These are phyloP conservation scores for Lepidochrysops patricia DNA, from an alignment of 2,888 invertebrate species.

Conservation along the genomic window DNA sequence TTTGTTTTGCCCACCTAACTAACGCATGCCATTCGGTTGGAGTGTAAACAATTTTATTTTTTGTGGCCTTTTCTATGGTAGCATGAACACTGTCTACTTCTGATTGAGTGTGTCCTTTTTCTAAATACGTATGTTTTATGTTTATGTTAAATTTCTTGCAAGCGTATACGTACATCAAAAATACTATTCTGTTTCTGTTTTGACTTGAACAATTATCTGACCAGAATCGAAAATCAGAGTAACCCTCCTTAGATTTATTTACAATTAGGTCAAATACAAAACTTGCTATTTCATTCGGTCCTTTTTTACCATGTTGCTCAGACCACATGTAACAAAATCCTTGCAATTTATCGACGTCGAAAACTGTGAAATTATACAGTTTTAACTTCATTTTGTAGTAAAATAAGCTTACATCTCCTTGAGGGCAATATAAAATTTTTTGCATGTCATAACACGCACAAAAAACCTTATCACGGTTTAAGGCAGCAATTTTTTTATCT, in stretches of 20 bases:
- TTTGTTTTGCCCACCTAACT: background rate
- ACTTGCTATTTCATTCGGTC: background rate
- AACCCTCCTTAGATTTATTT: background rate
- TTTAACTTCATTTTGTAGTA: no score
- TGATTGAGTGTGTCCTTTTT: background rate
- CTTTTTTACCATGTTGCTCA: background rate
- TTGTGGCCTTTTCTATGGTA: background rate
- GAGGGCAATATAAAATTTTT: background rate
- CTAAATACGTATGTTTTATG: background rate
- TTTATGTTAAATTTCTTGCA: background rate
- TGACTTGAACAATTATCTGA: background rate
- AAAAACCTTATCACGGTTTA: background rate
- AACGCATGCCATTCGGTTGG: background rate
- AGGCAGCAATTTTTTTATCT: background rate
- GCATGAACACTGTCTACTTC: background rate
- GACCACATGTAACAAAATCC: background rate
- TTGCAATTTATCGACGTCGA: background rate
- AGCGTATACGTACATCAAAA: background rate
- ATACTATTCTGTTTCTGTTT: background rate
- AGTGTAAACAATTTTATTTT: background rate
- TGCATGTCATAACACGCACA: background rate
- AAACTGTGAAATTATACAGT: background rate
- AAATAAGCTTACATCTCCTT: no score
- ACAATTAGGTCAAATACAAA: background rate
- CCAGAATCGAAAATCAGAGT: background rate